Percentiles rank a stretch among this genome's conserved stretches.
Evolutionary conservation across 2,797 vertebrate genomes (phyloP).

Genomic region (Scarus forsteni): DNA sequence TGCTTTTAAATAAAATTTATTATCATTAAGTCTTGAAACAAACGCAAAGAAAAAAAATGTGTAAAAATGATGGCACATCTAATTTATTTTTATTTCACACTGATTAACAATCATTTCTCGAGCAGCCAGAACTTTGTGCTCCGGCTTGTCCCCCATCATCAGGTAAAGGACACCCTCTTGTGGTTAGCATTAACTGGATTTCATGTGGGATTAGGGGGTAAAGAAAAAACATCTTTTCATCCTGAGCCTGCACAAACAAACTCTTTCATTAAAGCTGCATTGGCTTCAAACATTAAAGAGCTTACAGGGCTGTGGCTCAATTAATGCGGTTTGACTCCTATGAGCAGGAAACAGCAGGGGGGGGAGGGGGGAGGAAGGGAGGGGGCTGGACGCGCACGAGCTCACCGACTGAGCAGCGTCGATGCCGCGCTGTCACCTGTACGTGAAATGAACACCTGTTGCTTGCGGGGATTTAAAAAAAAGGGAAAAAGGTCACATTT

Average conservation of each 20-base stretch:
- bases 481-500: constrained; percentile 42
- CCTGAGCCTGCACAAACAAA: constrained; percentile 34
- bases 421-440: constrained; percentile 60
- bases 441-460: constrained; percentile 71
- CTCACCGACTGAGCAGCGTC: constrained; percentile 19
- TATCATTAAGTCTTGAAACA: too few species aligned
- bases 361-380: background rate
- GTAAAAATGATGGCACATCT: too few species aligned
- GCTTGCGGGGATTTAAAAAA: constrained; percentile 13
- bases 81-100: too few species aligned
- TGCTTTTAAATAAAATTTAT: too few species aligned
- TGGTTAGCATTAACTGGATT: constrained; percentile 46
- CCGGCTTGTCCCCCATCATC: constrained; percentile 18
- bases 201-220: constrained; percentile 29
- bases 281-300: constrained; percentile 27
- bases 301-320: constrained; percentile 2
- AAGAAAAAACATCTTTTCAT: constrained; percentile 24
- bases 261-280: constrained; percentile 20
- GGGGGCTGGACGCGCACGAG: constrained; percentile 1
- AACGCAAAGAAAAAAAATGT: too few species aligned
- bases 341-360: constrained; percentile 6
- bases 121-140: background rate
- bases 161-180: constrained; percentile 72
- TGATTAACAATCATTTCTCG: too few species aligned
- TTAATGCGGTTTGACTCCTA: constrained; percentile 29